These are phyloP conservation scores for Epinephelus cyanopodus DNA, from an alignment of 2,113 vertebrate species.

Conservation along the genomic window DNA sequence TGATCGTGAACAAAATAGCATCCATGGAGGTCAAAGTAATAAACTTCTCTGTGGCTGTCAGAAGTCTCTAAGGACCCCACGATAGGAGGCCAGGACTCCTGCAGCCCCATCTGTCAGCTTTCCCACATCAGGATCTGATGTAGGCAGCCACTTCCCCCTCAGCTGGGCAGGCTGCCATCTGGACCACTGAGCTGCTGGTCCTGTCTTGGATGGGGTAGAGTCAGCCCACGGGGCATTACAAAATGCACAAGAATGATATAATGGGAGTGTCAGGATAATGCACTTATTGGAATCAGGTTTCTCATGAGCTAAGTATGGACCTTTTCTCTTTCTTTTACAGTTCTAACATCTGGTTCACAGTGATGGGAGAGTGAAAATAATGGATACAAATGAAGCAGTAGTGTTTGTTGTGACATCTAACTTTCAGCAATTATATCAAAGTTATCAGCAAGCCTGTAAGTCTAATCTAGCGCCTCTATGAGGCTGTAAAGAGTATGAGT, in stretches of 20 bases:
- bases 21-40: neutral
- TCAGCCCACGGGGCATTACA: constrained; percentile 56
- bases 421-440: neutral
- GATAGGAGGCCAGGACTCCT: constrained; percentile 38
- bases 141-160: constrained; percentile 15
- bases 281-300: constrained; percentile 72
- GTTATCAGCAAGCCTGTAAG: neutral
- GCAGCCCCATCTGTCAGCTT: constrained; percentile 38
- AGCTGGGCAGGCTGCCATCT: constrained; percentile 63
- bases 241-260: constrained; percentile 52
- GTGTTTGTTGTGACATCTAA: neutral
- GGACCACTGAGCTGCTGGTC: constrained; percentile 34
- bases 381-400: neutral
- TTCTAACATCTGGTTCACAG: constrained; percentile 14
- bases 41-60: constrained; percentile 6
- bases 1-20: neutral
- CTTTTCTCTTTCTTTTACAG: neutral
- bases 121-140: constrained; percentile 61
- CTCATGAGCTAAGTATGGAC: constrained; percentile 40
- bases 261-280: constrained; percentile 54
- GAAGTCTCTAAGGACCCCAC: neutral
- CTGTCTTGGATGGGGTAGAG: constrained; percentile 48
- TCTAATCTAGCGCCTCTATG: neutral
- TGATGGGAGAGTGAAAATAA: neutral
- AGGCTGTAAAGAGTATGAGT: too few species aligned